Percentiles rank a stretch among this genome's conserved stretches.
Evolutionary conservation across 2,113 vertebrate genomes (phyloP).

Genomic region (Leuciscus idus): DNA sequence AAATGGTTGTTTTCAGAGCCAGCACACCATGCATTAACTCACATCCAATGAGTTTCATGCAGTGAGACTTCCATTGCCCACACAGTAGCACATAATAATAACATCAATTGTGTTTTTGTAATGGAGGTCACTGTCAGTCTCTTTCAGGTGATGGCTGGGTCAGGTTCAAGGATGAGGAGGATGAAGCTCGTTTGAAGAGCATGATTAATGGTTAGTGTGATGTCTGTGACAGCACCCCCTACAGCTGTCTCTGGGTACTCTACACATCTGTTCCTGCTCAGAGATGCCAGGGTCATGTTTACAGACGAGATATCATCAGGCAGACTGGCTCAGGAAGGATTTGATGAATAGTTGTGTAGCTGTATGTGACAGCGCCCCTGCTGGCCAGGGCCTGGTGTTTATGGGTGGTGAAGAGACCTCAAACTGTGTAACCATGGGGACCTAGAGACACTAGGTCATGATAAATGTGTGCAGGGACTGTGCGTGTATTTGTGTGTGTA

Average conservation of each 20-base stretch:
- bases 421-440: conserved; percentile 47
- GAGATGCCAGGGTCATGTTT: conserved; percentile 42
- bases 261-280: conserved; percentile 38
- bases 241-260: conserved; percentile 18
- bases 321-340: conserved; percentile 26
- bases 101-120: not conserved
- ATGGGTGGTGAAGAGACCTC: conserved; percentile 29
- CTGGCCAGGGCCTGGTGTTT: conserved; percentile 51
- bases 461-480: conserved; percentile 60
- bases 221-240: conserved; percentile 29
- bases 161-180: conserved; percentile 36
- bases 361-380: conserved; percentile 56
- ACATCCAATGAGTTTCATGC: not conserved
- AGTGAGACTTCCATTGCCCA: not conserved
- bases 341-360: conserved; percentile 62
- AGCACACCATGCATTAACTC: not conserved
- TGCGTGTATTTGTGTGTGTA: conserved; percentile 21
- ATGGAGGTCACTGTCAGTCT: conserved; percentile 5
- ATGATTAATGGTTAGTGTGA: conserved; percentile 42
- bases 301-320: conserved; percentile 4
- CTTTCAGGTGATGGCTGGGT: conserved; percentile 52
- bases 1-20: not conserved
- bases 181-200: not conserved
- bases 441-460: conserved; percentile 58
- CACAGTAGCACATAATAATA: conserved; percentile 12